Conservation (phyloP, 2,888 invertebrate genomes). For the Hydrotaea diabolus region DNA sequence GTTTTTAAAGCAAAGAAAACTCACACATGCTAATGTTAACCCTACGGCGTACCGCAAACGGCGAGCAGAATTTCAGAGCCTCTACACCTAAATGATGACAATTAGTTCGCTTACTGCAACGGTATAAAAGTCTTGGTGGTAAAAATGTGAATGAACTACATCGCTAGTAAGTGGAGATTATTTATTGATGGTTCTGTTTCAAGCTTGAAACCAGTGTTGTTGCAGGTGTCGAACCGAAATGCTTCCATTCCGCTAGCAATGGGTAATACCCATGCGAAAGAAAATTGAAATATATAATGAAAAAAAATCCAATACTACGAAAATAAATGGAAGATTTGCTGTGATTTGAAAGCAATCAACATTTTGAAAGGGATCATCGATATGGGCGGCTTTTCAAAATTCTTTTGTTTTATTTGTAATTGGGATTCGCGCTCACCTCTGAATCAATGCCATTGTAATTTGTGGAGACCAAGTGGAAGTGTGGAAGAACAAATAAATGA, state of each 20-base stretch:
- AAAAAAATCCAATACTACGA: too few species aligned
- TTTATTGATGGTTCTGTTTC: constrained; percentile 27
- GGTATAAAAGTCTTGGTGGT: not conserved
- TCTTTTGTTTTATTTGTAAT: too few species aligned
- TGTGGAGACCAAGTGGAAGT: too few species aligned
- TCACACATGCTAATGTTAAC: not conserved
- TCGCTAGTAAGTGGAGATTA: constrained; percentile 12
- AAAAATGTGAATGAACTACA: constrained; percentile 26
- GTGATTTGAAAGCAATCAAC: too few species aligned
- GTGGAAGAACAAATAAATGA: too few species aligned
- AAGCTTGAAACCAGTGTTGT: constrained; percentile 11
- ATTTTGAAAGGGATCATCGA: too few species aligned
- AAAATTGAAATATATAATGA: constrained; percentile 13
- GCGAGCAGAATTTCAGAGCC: not conserved
- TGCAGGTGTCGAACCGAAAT: constrained; percentile 26
- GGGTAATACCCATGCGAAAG: not conserved
- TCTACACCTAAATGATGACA: too few species aligned
- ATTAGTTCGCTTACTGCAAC: not conserved
- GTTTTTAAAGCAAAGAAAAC: too few species aligned
- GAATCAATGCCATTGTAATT: too few species aligned
- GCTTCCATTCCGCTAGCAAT: constrained; percentile 24
- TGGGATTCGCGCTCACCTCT: too few species aligned
- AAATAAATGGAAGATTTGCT: too few species aligned
- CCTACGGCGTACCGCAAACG: not conserved
- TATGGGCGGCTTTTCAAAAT: too few species aligned